These are phyloP conservation scores for Eolophus roseicapilla DNA, from an alignment of 2,113 vertebrate genomes.

Conservation along the genomic window DNA sequence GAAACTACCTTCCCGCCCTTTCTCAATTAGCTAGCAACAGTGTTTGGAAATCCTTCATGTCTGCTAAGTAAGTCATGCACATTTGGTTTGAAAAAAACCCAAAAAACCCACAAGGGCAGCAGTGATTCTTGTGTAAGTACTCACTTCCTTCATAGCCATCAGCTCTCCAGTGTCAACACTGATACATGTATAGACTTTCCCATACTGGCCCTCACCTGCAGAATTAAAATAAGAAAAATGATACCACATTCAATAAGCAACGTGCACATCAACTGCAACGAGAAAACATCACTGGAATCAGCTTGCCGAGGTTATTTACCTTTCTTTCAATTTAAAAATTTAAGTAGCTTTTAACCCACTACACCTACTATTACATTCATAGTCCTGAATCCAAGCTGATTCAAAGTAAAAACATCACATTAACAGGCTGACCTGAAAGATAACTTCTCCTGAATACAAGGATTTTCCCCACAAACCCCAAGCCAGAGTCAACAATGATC, in stretches of 20 bases:
- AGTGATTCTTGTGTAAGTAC: background rate
- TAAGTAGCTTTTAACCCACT: background rate
- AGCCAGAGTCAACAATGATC: background rate
- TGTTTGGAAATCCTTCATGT: background rate
- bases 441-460: background rate
- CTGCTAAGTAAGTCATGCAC: accelerated
- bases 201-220: slow-evolving; percentile 96
- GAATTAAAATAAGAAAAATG: background rate
- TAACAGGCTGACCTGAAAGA: background rate
- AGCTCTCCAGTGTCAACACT: slow-evolving; percentile 97
- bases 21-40: background rate
- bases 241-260: background rate
- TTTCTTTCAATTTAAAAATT: background rate
- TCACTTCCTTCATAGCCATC: slow-evolving; percentile 99
- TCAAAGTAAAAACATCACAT: background rate
- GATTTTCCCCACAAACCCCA: background rate
- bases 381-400: background rate
- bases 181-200: slow-evolving; percentile 98
- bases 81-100: background rate
- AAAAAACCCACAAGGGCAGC: background rate
- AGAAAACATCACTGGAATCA: background rate
- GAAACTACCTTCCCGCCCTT: background rate
- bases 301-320: background rate
- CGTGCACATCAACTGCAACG: background rate
- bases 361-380: background rate